Evolutionary conservation across 2,797 vertebrate species (phyloP).

Genomic region (Peromyscus aztecus): DNA sequence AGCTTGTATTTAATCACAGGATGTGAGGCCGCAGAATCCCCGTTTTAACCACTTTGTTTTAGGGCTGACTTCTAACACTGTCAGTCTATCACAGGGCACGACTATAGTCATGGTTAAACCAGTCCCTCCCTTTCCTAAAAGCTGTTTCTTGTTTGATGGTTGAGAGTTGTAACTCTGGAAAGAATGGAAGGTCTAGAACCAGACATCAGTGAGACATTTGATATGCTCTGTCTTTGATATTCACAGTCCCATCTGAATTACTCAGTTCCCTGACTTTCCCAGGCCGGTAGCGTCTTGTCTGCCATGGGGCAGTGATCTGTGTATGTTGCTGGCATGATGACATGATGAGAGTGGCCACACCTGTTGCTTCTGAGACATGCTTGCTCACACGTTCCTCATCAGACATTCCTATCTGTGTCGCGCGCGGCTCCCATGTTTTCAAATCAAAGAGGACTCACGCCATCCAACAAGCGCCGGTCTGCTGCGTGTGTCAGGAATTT

Average conservation of each 20-base stretch:
- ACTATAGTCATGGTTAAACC: not conserved
- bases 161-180: not conserved
- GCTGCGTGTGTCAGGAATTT: not conserved
- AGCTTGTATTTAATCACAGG: constrained; percentile 4
- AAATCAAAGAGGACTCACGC: not conserved
- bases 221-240: not conserved
- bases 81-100: not conserved
- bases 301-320: not conserved
- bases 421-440: not conserved
- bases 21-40: not conserved
- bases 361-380: not conserved
- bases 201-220: not conserved
- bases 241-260: not conserved
- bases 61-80: constrained; percentile 9
- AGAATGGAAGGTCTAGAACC: not conserved
- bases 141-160: not conserved
- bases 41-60: not conserved
- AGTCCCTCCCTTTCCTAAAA: not conserved
- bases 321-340: not conserved
- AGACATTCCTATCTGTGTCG: not conserved
- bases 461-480: not conserved
- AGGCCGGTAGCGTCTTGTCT: not conserved
- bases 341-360: not conserved
- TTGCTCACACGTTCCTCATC: not conserved
- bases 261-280: not conserved